Percentiles rank a stretch among this genome's conserved stretches.
These are phyloP conservation scores for Oxygymnocypris stewartii DNA, from an alignment of 2,113 vertebrate genomes.

Conservation along the genomic window DNA sequence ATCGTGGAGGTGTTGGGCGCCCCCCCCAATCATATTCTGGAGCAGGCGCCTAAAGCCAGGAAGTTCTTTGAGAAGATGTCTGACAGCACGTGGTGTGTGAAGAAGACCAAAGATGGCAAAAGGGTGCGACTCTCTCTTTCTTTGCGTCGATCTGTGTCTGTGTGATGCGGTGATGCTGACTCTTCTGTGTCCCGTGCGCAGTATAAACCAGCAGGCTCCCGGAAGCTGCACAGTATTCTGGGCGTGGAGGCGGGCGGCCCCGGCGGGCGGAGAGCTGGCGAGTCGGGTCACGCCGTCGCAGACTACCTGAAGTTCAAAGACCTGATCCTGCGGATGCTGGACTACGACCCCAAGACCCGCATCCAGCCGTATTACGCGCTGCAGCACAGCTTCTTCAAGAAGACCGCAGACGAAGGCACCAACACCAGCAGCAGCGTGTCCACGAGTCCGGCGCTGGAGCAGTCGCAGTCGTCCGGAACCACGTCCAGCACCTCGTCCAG, in stretches of 20 bases:
- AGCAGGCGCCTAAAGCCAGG: slow-evolving; percentile 98
- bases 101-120: slow-evolving; percentile 99
- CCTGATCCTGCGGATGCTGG: slow-evolving; percentile 99
- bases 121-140: slow-evolving; percentile 73
- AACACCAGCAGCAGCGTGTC: slow-evolving; percentile 99
- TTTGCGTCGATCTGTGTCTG: not conserved
- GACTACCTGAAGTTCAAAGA: slow-evolving; percentile 99
- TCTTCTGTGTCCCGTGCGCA: not conserved
- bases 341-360: slow-evolving; percentile 97
- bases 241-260: slow-evolving; percentile 97
- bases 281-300: slow-evolving; percentile 96
- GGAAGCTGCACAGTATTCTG: slow-evolving; percentile 97
- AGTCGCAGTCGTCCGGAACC: slow-evolving; percentile 87
- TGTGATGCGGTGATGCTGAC: not conserved
- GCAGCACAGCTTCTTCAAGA: slow-evolving; percentile 99
- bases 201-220: slow-evolving; percentile 93
- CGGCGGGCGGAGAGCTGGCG: slow-evolving; percentile 92
- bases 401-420: slow-evolving; percentile 98
- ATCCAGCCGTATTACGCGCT: slow-evolving; percentile 98
- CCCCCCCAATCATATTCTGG: slow-evolving; percentile 95
- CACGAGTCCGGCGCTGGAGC: slow-evolving; percentile 96
- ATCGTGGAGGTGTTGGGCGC: slow-evolving; percentile 97
- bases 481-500: slow-evolving; percentile 90
- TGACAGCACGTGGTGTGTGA: slow-evolving; percentile 98
- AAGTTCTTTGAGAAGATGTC: slow-evolving; percentile 99